Evolutionary conservation across 2,888 invertebrate species (phyloP).

Genomic region (Lithosia quadra): DNA sequence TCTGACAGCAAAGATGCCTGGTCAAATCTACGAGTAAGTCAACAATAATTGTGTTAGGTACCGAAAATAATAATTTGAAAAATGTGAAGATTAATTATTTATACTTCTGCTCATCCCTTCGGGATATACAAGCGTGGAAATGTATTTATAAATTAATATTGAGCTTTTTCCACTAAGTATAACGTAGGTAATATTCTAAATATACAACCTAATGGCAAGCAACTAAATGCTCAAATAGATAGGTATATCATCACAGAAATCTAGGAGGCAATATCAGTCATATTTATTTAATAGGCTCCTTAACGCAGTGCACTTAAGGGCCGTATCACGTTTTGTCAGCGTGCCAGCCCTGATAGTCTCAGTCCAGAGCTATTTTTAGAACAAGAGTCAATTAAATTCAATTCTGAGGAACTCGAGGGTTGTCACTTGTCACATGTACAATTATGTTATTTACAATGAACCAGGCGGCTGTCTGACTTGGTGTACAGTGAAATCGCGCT

Average conservation of each 20-base stretch:
- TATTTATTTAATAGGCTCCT: constrained; percentile 14
- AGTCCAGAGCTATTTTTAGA: constrained; percentile 74
- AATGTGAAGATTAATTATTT: neutral
- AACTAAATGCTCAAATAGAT: neutral
- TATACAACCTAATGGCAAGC: neutral
- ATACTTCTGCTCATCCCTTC: too few species aligned
- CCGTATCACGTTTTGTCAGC: constrained; percentile 38
- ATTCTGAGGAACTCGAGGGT: constrained; percentile 71
- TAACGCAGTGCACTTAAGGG: constrained; percentile 46
- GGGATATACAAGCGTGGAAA: too few species aligned
- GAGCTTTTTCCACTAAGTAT: too few species aligned
- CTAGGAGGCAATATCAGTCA: neutral
- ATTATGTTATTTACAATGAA: constrained; percentile 77
- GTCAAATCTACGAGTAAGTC: too few species aligned
- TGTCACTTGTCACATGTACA: constrained; percentile 79
- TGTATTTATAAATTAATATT: too few species aligned
- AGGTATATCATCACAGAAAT: neutral
- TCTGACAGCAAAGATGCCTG: too few species aligned
- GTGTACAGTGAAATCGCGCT: constrained; percentile 69
- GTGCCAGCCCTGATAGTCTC: constrained; percentile 47
- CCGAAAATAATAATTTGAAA: neutral
- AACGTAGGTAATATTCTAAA: too few species aligned
- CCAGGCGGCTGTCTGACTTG: constrained; percentile 48
- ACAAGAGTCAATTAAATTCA: constrained; percentile 78
- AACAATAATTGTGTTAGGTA: neutral